Evolutionary conservation across 2,888 invertebrate genomes (phyloP).

Genomic region (Alloscopus bannaensis): DNA sequence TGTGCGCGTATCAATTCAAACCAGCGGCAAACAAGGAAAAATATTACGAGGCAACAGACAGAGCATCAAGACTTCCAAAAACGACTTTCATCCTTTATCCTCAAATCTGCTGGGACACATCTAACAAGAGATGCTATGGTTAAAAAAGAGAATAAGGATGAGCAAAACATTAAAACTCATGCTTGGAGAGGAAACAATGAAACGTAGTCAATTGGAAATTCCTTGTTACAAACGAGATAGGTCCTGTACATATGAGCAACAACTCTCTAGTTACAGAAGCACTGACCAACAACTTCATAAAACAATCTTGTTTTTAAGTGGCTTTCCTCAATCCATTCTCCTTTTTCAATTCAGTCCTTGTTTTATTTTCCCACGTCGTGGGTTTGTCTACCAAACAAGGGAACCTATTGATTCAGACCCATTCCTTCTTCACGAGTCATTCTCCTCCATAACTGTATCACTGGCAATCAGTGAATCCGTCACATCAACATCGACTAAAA

Average conservation of each 20-base stretch:
- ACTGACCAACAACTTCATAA: conserved; percentile 10
- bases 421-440: conserved; percentile 37
- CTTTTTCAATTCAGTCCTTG: conserved; percentile 26
- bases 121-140: conserved; percentile 40
- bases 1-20: neutral
- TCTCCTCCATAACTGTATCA: conserved; percentile 28
- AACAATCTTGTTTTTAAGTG: conserved; percentile 56
- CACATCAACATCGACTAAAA: conserved; percentile 50
- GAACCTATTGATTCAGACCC: conserved; percentile 32
- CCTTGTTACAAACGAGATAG: conserved; percentile 10
- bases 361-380: neutral
- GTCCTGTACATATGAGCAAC: neutral
- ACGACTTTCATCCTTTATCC: conserved; percentile 61
- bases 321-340: conserved; percentile 46
- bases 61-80: conserved; percentile 28
- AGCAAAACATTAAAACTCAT: conserved; percentile 55
- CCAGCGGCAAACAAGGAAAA: neutral
- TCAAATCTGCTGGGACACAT: conserved; percentile 58
- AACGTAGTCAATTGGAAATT: conserved; percentile 57
- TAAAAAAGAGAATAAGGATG: conserved; percentile 26
- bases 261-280: too few species aligned
- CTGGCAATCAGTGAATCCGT: conserved; percentile 58
- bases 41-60: neutral
- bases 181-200: conserved; percentile 56
- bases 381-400: conserved; percentile 38